Conservation (phyloP, 2,888 invertebrate species). For the Chrysopilus asiliformis region DNA sequence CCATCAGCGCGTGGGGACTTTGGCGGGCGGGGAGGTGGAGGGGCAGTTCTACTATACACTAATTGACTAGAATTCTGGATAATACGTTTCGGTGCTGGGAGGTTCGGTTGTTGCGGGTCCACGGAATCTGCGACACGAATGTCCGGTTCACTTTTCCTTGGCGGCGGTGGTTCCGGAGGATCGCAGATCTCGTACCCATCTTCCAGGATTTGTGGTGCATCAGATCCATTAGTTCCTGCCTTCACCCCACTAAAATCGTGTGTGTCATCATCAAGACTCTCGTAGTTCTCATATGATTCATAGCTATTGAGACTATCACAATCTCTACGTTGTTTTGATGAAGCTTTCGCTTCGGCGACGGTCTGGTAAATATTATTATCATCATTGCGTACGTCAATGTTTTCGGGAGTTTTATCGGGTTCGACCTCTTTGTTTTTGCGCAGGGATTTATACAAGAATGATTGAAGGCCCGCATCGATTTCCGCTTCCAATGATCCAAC, state of each 20-base stretch:
- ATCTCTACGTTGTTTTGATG: slow-evolving; percentile 2
- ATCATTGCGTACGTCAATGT: slow-evolving; percentile 13
- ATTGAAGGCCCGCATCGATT: background rate
- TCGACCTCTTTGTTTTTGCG: background rate
- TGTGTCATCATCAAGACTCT: slow-evolving; percentile 23
- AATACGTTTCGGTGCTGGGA: background rate
- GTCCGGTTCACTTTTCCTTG: slow-evolving; percentile 10
- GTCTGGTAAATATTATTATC: slow-evolving; percentile 30
- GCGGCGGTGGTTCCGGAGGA: slow-evolving; percentile 17
- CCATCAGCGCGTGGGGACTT: slow-evolving; percentile 7
- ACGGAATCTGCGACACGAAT: slow-evolving; percentile 20
- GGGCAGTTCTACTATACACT: slow-evolving; percentile 16
- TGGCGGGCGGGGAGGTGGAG: slow-evolving; percentile 15
- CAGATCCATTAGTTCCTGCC: background rate
- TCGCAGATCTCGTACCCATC: slow-evolving; percentile 32
- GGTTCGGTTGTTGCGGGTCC: background rate
- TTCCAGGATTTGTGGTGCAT: slow-evolving; percentile 11
- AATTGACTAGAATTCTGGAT: background rate
- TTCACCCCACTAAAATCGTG: no score
- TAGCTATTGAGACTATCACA: slow-evolving; percentile 9
- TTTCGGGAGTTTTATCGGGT: slow-evolving; percentile 14
- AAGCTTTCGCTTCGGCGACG: slow-evolving; percentile 22
- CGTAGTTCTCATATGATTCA: slow-evolving; percentile 27
- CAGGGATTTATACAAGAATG: background rate
- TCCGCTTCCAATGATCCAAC: no score